Evolutionary conservation across 2,113 vertebrate genomes (phyloP).

Genomic region (Sus scrofa): DNA sequence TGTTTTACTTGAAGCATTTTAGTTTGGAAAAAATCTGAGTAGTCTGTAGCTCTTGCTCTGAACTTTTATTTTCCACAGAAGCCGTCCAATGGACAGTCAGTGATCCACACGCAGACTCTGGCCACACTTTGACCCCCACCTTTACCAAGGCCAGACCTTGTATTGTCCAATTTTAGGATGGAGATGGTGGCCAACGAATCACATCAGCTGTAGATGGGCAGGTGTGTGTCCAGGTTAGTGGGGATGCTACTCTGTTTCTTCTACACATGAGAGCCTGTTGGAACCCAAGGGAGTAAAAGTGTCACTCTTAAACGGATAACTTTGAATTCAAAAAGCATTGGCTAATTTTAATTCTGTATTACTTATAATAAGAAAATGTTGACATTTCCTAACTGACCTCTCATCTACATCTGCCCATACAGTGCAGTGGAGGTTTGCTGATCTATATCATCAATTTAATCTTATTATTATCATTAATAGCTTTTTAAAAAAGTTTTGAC

Average conservation of each 20-base stretch:
- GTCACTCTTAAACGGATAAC: background rate
- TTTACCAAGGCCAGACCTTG: background rate
- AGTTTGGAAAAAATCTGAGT: background rate
- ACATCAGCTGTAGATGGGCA: background rate
- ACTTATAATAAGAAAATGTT: constrained; percentile 44
- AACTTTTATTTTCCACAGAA: background rate
- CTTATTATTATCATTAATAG: background rate
- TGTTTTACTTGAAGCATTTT: background rate
- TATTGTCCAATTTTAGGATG: background rate
- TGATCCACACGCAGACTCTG: background rate
- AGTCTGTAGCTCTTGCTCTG: background rate
- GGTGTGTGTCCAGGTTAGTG: background rate
- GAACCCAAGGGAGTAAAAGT: background rate
- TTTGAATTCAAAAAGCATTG: constrained; percentile 27
- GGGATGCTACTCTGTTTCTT: background rate
- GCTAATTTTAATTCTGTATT: constrained; percentile 16
- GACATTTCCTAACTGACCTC: constrained; percentile 17
- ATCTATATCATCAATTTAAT: constrained; percentile 28
- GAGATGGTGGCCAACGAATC: background rate
- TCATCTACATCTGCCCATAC: background rate
- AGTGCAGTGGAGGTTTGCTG: background rate
- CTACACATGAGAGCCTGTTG: background rate
- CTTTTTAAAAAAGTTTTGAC: constrained; percentile 18
- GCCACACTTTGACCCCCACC: background rate
- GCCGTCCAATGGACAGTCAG: background rate